Evolutionary conservation across 2,113 vertebrate genomes (phyloP).

Genomic region (Tachysurus fulvidraco): DNA sequence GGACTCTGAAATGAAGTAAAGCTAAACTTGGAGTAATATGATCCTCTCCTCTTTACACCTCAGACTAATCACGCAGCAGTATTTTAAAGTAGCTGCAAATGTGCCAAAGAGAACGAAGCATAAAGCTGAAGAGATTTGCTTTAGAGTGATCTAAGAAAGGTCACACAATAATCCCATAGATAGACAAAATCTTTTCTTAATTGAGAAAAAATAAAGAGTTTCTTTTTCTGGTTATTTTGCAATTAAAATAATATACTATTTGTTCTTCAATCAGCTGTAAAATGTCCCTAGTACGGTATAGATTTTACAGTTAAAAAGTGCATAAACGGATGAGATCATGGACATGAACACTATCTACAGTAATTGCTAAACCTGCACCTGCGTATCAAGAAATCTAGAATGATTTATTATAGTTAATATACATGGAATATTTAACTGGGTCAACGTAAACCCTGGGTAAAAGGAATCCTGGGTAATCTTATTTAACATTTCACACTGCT

Average conservation of each 20-base stretch:
- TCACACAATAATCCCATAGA: not conserved
- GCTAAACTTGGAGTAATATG: slow-evolving; percentile 11
- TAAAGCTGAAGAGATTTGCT: not conserved
- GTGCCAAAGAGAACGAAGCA: not conserved
- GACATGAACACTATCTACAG: not conserved
- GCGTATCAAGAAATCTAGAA: not conserved
- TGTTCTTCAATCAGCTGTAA: not conserved
- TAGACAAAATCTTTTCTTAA: not conserved
- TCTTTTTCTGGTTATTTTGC: not conserved
- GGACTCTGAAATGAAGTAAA: slow-evolving; percentile 2
- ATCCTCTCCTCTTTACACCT: not conserved
- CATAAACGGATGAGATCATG: not conserved
- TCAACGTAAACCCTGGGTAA: no score
- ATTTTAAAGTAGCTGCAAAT: slow-evolving; percentile 6
- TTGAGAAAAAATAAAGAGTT: not conserved
- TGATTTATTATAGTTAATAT: not conserved
- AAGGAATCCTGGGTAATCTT: no score
- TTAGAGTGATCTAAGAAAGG: not conserved
- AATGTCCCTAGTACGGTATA: not conserved
- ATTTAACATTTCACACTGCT: no score
- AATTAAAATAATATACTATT: not conserved
- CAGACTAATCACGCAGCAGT: not conserved
- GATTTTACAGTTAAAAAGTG: not conserved
- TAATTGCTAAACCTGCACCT: not conserved
- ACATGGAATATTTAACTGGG: no score